These are phyloP conservation scores for Decapterus maruadsi DNA, from an alignment of 2,797 vertebrate genomes.

Conservation along the genomic window DNA sequence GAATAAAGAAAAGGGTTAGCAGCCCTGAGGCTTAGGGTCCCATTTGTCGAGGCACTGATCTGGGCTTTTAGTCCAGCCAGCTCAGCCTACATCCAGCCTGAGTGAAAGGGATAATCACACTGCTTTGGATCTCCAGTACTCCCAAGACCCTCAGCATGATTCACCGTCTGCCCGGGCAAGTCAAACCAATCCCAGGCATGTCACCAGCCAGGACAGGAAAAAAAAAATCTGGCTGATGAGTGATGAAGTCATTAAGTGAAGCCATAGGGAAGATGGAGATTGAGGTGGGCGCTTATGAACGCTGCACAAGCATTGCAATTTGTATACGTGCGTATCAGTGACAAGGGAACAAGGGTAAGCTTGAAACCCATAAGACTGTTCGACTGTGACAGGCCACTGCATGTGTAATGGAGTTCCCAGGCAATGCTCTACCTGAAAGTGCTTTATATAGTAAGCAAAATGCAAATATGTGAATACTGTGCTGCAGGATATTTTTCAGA, in stretches of 20 bases:
- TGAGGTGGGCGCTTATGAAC: conserved; percentile 55
- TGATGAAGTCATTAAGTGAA: conserved; percentile 75
- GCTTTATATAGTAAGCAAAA: conserved; percentile 66
- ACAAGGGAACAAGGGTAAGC: conserved; percentile 71
- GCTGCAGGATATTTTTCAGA: conserved; percentile 47
- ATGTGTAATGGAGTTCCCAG: conserved; percentile 65
- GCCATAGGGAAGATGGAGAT: conserved; percentile 48
- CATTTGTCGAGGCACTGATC: conserved; percentile 70
- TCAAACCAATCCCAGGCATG: conserved; percentile 51
- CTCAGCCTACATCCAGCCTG: conserved; percentile 64
- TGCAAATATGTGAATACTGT: conserved; percentile 64
- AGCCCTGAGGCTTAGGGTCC: conserved; percentile 51
- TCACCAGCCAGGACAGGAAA: conserved; percentile 39
- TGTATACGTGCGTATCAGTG: conserved; percentile 76
- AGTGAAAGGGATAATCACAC: conserved; percentile 68
- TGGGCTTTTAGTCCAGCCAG: conserved; percentile 64
- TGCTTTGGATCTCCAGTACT: conserved; percentile 64
- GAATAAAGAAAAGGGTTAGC: conserved; percentile 55
- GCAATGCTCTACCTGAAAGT: conserved; percentile 44
- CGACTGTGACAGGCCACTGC: conserved; percentile 66
- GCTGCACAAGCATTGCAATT: conserved; percentile 63
- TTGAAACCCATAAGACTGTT: conserved; percentile 66
- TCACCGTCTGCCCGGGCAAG: conserved; percentile 62
- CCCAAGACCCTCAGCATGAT: conserved; percentile 59
- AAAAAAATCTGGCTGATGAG: conserved; percentile 54